These are phyloP conservation scores for Melikaiella ostensackeni DNA, from an alignment of 2,888 invertebrate species.

Conservation along the genomic window DNA sequence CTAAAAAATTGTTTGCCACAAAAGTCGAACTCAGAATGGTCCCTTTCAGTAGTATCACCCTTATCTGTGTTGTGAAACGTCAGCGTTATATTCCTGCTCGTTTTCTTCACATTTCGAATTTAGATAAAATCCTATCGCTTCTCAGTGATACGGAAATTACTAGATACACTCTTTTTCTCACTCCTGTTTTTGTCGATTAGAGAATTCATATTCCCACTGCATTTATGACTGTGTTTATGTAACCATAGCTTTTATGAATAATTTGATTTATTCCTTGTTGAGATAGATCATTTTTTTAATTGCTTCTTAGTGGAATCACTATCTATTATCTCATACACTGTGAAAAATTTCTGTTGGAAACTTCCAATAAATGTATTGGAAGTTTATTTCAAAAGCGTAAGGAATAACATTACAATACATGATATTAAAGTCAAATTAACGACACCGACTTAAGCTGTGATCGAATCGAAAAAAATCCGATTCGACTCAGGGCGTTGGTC, in stretches of 20 bases:
- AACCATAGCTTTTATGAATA: background rate
- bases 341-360: no score
- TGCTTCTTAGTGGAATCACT: background rate
- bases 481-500: no score
- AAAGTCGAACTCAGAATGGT: no score
- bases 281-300: background rate
- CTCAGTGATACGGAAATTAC: constrained; percentile 22
- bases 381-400: no score
- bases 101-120: constrained; percentile 68
- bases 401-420: no score
- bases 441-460: no score
- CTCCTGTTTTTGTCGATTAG: background rate
- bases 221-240: background rate
- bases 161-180: constrained; percentile 23
- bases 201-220: background rate
- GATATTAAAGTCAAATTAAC: no score
- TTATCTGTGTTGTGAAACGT: constrained; percentile 46
- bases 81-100: constrained; percentile 58
- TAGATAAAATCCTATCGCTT: constrained; percentile 68
- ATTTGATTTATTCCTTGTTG: background rate
- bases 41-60: no score
- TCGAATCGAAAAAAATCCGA: no score
- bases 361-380: no score
- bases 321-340: background rate
- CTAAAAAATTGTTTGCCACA: no score